A percentile compares a stretch with the other conserved stretches of the same genome.
These are phyloP conservation scores for Poeciliopsis presidionis DNA, from an alignment of 2,797 vertebrate species.

Conservation along the genomic window DNA sequence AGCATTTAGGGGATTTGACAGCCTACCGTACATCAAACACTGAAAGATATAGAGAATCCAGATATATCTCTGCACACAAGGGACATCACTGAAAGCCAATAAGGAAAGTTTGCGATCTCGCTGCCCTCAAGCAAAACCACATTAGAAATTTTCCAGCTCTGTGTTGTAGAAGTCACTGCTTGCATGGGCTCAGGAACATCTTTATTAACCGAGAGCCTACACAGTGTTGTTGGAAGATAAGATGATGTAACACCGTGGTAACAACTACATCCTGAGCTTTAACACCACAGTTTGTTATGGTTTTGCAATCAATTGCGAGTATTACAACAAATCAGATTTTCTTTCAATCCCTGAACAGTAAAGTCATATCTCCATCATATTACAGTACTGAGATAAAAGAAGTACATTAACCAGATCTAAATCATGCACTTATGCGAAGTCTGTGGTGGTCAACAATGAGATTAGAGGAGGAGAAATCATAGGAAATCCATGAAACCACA, in stretches of 20 bases:
- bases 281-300: neutral
- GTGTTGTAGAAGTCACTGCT: neutral
- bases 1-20: neutral
- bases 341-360: neutral
- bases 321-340: neutral
- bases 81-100: neutral
- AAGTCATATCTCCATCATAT: neutral
- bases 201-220: neutral
- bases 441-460: neutral
- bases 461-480: neutral
- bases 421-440: neutral
- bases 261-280: neutral
- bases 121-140: constrained; percentile 4
- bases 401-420: neutral
- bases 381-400: neutral
- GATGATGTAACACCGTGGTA: neutral
- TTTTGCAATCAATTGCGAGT: neutral
- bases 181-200: neutral
- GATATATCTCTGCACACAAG: neutral
- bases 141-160: neutral
- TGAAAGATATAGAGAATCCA: neutral
- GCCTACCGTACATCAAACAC: constrained; percentile 1
- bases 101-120: neutral
- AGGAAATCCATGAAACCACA: neutral
- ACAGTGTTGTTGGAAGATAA: neutral